Evolutionary conservation across 1,140 invertebrate species (phyloP).

Genomic region (Drosophila carrolli): DNA sequence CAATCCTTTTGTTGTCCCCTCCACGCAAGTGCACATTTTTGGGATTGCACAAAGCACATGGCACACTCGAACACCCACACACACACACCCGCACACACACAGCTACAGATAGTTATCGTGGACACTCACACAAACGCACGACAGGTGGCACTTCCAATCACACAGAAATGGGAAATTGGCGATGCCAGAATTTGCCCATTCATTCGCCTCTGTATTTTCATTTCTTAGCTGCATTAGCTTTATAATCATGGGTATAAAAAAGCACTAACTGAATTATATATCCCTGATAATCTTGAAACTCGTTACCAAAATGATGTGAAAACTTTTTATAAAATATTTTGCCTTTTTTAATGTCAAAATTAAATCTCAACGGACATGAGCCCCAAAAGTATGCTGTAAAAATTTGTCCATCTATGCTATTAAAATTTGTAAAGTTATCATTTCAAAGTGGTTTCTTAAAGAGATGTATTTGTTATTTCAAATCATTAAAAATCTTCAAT

Average conservation of each 20-base stretch:
- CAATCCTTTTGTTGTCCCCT: conserved; percentile 20
- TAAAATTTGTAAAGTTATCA: too few species aligned
- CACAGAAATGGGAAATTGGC: conserved; percentile 6
- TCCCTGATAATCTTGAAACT: too few species aligned
- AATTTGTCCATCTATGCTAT: too few species aligned
- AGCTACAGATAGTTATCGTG: neutral
- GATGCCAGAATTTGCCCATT: conserved; percentile 46
- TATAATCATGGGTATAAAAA: too few species aligned
- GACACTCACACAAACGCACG: neutral
- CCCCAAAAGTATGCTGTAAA: too few species aligned
- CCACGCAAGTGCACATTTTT: conserved; percentile 58
- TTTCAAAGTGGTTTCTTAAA: too few species aligned
- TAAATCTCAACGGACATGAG: too few species aligned
- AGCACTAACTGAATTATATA: neutral
- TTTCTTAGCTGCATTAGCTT: neutral
- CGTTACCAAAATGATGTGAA: too few species aligned
- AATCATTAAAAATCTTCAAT: too few species aligned
- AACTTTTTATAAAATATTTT: too few species aligned
- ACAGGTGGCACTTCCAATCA: conserved; percentile 12
- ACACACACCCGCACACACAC: conserved; percentile 7
- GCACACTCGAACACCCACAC: conserved; percentile 9
- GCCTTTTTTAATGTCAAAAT: too few species aligned
- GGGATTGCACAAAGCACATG: conserved; percentile 33
- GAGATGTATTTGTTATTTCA: too few species aligned
- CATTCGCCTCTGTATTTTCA: conserved; percentile 1